Percentiles rank a stretch among this genome's conserved stretches.
Conservation (phyloP, 2,113 vertebrate genomes). For the Machaerirhynchus nigripectus region DNA sequence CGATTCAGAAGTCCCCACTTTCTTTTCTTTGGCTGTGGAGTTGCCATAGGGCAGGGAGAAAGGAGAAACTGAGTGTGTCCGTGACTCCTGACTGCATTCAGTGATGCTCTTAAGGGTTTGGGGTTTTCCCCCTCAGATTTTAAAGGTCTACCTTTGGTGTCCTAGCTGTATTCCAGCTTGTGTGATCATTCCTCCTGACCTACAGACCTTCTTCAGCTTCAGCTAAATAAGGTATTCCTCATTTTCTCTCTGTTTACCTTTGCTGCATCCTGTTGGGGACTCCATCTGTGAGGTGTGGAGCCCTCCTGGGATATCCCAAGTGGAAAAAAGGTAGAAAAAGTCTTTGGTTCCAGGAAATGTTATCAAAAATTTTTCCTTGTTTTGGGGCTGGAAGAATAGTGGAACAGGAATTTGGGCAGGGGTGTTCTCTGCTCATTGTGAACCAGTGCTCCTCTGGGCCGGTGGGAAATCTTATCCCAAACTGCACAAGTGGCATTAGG, state of each 20-base stretch:
- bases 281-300: slow-evolving; percentile 6
- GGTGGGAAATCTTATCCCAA: background rate
- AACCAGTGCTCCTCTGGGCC: background rate
- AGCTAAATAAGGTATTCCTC: slow-evolving; percentile 11
- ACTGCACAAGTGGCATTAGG: background rate
- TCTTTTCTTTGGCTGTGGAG: background rate
- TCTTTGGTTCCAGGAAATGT: background rate
- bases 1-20: background rate
- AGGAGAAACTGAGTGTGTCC: background rate
- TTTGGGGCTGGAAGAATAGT: background rate
- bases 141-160: background rate
- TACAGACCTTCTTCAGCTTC: background rate
- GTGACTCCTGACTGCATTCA: background rate
- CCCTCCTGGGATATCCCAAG: background rate
- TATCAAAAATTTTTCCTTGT: background rate
- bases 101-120: background rate
- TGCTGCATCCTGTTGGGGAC: slow-evolving; percentile 5
- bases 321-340: background rate
- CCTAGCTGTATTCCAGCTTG: background rate
- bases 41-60: background rate
- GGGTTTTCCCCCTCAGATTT: background rate
- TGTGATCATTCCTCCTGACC: background rate
- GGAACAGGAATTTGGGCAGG: background rate
- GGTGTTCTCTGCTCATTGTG: background rate
- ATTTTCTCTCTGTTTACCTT: slow-evolving; percentile 27